Conservation (phyloP, 2,113 vertebrate species). For the Lepisosteus oculatus region DNA sequence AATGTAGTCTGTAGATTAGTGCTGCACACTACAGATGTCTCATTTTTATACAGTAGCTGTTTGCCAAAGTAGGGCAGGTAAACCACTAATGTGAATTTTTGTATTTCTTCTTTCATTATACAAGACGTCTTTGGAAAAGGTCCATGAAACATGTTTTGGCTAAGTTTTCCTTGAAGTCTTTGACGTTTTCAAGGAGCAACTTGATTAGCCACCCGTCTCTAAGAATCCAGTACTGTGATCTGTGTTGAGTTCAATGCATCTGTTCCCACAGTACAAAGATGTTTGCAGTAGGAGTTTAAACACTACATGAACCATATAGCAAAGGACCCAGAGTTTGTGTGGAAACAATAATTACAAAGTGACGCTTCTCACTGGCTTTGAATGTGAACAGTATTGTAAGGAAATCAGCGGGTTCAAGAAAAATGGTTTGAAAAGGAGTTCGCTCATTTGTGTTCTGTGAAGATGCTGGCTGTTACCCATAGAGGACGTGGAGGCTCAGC, state of each 20-base stretch:
- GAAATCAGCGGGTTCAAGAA: background rate
- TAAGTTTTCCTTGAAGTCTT: no score
- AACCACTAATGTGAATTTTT: no score
- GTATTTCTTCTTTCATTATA: no score
- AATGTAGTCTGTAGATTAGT: no score
- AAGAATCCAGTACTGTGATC: slow-evolving; percentile 4
- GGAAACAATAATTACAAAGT: slow-evolving; percentile 23
- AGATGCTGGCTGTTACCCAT: background rate
- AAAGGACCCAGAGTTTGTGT: slow-evolving; percentile 16
- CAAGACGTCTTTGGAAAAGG: no score
- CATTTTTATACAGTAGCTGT: no score
- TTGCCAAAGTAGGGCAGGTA: no score
- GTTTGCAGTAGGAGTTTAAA: slow-evolving; percentile 20
- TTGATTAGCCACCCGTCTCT: slow-evolving; percentile 8
- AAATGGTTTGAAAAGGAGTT: slow-evolving; percentile 17
- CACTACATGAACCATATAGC: slow-evolving; percentile 17
- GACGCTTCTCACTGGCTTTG: slow-evolving; percentile 11
- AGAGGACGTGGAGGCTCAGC: background rate
- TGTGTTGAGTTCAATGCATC: slow-evolving; percentile 4
- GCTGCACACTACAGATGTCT: no score
- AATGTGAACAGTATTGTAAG: slow-evolving; percentile 15
- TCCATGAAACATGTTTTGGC: no score
- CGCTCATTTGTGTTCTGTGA: slow-evolving; percentile 18
- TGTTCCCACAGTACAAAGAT: slow-evolving; percentile 16
- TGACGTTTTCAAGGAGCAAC: background rate